phyloP scores from a whole-genome alignment of 2,888 invertebrate genomes.

The Nomada ruficornis region DNA sequence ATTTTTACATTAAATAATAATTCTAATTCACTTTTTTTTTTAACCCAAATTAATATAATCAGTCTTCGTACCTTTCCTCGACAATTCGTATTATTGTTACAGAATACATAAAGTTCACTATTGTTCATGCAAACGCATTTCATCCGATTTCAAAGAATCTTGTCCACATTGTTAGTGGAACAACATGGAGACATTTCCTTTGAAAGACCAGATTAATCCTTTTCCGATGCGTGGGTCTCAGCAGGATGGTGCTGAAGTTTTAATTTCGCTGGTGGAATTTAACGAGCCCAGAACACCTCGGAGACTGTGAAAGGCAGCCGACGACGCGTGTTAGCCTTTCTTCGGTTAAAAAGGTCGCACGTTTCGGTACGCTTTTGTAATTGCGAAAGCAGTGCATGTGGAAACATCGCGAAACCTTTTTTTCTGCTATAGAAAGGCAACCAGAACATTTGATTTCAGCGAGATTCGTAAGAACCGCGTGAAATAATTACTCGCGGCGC shows the following conservation, averaged over 20 bases:
- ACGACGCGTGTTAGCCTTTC: conserved; percentile 23
- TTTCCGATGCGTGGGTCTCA: conserved; percentile 6
- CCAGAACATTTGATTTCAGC: conserved; percentile 26
- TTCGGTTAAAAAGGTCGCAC: conserved; percentile 38
- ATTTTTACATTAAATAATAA: too few species aligned
- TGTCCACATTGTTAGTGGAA: background rate
- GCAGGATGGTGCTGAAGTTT: conserved; percentile 16
- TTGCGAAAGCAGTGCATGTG: conserved; percentile 7
- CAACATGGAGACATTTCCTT: background rate
- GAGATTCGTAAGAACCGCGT: background rate
- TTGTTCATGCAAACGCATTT: background rate
- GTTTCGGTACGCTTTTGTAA: conserved; percentile 29
- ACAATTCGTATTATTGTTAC: too few species aligned
- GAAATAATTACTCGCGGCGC: background rate
- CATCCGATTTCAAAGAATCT: background rate
- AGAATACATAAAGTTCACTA: too few species aligned
- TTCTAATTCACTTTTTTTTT: too few species aligned
- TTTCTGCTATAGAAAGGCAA: background rate
- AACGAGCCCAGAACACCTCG: conserved; percentile 37
- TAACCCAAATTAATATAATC: too few species aligned
- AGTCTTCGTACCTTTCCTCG: too few species aligned
- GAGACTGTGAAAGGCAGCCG: conserved; percentile 21
- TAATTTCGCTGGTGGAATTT: conserved; percentile 33
- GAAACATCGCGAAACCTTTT: conserved; percentile 14
- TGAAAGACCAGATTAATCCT: conserved; percentile 14